Evolutionary conservation across 2,797 vertebrate species (phyloP), one percentile per base, ranked within the genome.

Genomic region (Anisognathus igniventris): DNA sequence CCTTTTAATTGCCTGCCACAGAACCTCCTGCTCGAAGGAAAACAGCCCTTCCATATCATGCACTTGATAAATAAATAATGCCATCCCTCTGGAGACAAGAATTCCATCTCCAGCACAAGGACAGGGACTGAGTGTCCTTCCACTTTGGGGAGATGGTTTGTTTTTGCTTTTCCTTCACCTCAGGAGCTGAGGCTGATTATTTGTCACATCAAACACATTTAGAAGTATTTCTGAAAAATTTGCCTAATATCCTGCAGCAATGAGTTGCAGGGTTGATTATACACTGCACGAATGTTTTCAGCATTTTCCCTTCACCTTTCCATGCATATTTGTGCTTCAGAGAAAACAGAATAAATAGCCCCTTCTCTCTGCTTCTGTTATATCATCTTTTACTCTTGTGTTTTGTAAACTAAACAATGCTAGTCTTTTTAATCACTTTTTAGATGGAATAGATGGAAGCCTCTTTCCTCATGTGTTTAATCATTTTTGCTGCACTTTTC

Each of bases 381-480:
- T 65, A 88, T 60, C 82, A 86, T 91, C 85, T 86, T 95, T 96
- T 88, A 93, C 71, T 80, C 90, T 19, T 77, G 94, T 94, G 91
- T 87, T 93, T 95, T 94, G 86, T 64, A 95, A 94, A 91, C 88
- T 83, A 95, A 96, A 93, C 61, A 90, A 47, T 51, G 56, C 68
- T 40, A 6, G 66, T 65, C 65, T 89, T 92, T 88, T 94, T 96
- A 96, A 96, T 94, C 92, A 92, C 87, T 76, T 94, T 95, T 94
- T 64, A 82, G 88, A 85, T 76, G 60, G 80, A 86, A 95, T 64
- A 82, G 88, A 85, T 76, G 60, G 80, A 86, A 95, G 44, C 37
- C 25, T 95, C 64, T 64, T 96, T 90, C 87, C 92, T 91, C 89
- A 9, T 79, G 85, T 95, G 93, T 96, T 96, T 92, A 94, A 93